A percentile compares a stretch with the other conserved stretches of the same genome.
Evolutionary conservation across 1,140 invertebrate genomes (phyloP).

Genomic region (Himalopsyche phryganea): DNA sequence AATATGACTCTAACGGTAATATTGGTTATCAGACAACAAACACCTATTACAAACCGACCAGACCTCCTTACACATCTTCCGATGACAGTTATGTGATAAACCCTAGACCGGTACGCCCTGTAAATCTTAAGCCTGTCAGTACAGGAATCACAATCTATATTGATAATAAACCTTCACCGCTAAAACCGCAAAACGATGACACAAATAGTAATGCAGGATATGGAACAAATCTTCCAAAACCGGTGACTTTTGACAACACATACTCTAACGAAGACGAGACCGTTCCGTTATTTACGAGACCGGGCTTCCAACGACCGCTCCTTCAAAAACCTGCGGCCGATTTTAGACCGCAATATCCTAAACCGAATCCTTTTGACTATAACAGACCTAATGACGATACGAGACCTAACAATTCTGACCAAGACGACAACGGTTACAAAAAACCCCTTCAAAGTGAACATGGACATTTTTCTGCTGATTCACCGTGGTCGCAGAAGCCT

Average conservation of each 20-base stretch:
- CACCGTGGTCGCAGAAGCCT: constrained; percentile 13
- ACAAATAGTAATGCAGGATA: constrained; percentile 13
- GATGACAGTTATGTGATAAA: constrained; percentile 15
- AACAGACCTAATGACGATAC: constrained; percentile 3
- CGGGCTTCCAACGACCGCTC: constrained; percentile 27
- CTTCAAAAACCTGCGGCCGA: constrained; percentile 20
- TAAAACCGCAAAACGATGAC: constrained; percentile 11
- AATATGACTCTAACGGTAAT: constrained; percentile 11
- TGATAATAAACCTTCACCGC: constrained; percentile 24
- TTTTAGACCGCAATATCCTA: constrained; percentile 20
- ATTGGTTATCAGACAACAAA: background rate
- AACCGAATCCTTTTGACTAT: constrained; percentile 17
- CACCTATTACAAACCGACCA: constrained; percentile 3
- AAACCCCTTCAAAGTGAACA: constrained; percentile 28
- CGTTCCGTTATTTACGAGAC: constrained; percentile 28
- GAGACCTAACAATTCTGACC: background rate
- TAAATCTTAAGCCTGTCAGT: constrained; percentile 14
- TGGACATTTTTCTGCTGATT: constrained; percentile 24
- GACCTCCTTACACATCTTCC: constrained; percentile 15
- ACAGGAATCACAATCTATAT: constrained; percentile 33
- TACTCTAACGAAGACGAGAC: constrained; percentile 17
- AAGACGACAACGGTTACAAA: constrained; percentile 12
- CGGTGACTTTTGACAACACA: background rate
- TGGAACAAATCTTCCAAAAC: constrained; percentile 6
- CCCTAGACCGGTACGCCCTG: constrained; percentile 16